Evolutionary conservation across 2,113 vertebrate species (phyloP).

Genomic region (Progne subis): DNA sequence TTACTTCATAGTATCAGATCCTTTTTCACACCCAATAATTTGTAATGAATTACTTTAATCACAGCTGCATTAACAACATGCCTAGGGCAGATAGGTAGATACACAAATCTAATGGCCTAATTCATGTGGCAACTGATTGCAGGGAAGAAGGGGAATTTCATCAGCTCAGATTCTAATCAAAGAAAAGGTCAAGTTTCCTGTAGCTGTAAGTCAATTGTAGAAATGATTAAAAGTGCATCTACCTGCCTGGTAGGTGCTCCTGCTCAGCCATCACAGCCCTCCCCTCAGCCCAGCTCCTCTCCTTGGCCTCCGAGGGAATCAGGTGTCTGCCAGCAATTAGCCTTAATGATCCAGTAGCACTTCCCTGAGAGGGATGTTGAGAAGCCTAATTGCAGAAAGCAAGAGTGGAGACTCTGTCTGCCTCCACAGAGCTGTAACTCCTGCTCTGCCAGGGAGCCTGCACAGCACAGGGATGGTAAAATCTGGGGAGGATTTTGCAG

Average conservation of each 20-base stretch:
- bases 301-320: neutral
- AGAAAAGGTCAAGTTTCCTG: conserved; percentile 60
- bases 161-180: conserved; percentile 57
- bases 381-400: conserved; percentile 39
- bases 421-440: neutral
- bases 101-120: conserved; percentile 12
- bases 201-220: conserved; percentile 29
- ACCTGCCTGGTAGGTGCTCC: conserved; percentile 4
- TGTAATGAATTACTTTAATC: conserved; percentile 53
- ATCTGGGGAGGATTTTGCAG: neutral
- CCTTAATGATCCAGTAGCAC: conserved; percentile 43
- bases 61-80: conserved; percentile 11
- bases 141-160: conserved; percentile 24
- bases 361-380: conserved; percentile 23
- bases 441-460: neutral
- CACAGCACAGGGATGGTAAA: neutral
- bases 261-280: neutral
- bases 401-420: neutral
- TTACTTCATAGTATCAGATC: neutral
- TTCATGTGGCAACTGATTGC: conserved; percentile 20
- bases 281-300: neutral
- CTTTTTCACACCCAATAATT: conserved; percentile 44
- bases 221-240: conserved; percentile 54
- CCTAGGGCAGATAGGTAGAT: conserved; percentile 10
- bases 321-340: conserved; percentile 51